Conservation (phyloP, 2,888 invertebrate species). For the Sinopyrophorus schimmeli region DNA sequence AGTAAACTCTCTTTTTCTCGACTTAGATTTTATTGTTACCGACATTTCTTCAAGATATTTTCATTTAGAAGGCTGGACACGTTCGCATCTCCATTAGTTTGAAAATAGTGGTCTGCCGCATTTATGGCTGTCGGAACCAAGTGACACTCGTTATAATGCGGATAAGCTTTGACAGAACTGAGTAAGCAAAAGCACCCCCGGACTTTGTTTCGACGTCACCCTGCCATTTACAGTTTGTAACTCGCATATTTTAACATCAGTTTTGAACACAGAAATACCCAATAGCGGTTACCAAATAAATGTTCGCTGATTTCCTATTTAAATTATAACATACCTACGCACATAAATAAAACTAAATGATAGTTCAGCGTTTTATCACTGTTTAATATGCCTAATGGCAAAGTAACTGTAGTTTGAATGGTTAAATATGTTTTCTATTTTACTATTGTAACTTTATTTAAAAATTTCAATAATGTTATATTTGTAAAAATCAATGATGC, state of each 20-base stretch:
- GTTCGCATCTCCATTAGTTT: slow-evolving; percentile 33
- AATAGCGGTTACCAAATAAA: slow-evolving; percentile 7
- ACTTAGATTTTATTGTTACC: slow-evolving; percentile 19
- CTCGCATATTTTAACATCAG: slow-evolving; percentile 11
- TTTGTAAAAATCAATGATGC: no score
- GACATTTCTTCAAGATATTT: slow-evolving; percentile 16
- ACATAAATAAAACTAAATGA: no score
- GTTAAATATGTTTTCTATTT: no score
- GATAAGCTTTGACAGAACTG: slow-evolving; percentile 29
- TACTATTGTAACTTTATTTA: no score
- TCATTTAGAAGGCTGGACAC: slow-evolving; percentile 20
- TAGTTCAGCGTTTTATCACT: no score
- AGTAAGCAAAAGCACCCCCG: slow-evolving; percentile 21
- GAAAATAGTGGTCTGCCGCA: slow-evolving; percentile 32
- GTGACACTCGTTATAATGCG: slow-evolving; percentile 33
- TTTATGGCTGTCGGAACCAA: slow-evolving; percentile 33
- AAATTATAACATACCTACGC: no score
- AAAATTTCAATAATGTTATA: no score
- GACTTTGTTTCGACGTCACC: slow-evolving; percentile 14
- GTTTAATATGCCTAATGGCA: no score
- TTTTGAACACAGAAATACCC: background rate
- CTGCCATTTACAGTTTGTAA: slow-evolving; percentile 17
- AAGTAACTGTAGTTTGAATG: no score
- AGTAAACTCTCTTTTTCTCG: slow-evolving; percentile 3
- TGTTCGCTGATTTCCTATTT: no score